Evolutionary conservation across 2,888 invertebrate genomes (phyloP), one percentile per base, ranked within the genome.

Genomic region (Sarcophaga rosellei): DNA sequence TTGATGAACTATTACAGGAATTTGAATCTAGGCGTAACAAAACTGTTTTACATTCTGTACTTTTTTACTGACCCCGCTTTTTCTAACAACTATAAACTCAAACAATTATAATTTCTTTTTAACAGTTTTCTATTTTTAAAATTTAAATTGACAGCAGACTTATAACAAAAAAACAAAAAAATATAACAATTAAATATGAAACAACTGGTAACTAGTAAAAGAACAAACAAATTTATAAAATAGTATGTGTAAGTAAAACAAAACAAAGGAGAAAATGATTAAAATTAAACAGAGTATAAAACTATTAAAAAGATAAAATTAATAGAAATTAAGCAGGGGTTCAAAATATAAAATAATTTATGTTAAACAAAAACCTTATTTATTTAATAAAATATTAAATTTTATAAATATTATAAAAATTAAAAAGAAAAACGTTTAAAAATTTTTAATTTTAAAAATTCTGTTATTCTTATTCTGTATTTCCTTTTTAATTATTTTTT

Each of bases 1-100:
- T 99, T 91, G 99, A 99, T 94, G 98, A 99, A 94, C 94, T 99
- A 78, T 94, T 99, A 79, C 97, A 98, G 92, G 97, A 98, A 89
- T 99, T 99, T 94, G 99, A 99, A 94, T 95, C 96, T 74, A 97
- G 97, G 93, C 96, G 96, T 91, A 95, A 96, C 90, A 95, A 98
- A 92, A 95, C 97, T 86, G 96, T 99, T 90, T 94, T 99, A 88
- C 99, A 99, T 93, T 97, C 98, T 90, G 97, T 99, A 88, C 95
- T 97, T 92, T 99, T 99, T 94, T 99, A 99, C 94, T 99, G 94
- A 96, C 90, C 62, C 70, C 10, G 53, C 63, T 75, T 70, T 53
- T 11, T 25, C n/a, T 69, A 21, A 17, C 63, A 72, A 78, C 70
- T 74, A 62, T 44, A n/a, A 23, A 21, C 11, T 35, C 35, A 35